phyloP scores from a whole-genome alignment of 2,113 vertebrate species.

The Ochotona curzoniae region DNA sequence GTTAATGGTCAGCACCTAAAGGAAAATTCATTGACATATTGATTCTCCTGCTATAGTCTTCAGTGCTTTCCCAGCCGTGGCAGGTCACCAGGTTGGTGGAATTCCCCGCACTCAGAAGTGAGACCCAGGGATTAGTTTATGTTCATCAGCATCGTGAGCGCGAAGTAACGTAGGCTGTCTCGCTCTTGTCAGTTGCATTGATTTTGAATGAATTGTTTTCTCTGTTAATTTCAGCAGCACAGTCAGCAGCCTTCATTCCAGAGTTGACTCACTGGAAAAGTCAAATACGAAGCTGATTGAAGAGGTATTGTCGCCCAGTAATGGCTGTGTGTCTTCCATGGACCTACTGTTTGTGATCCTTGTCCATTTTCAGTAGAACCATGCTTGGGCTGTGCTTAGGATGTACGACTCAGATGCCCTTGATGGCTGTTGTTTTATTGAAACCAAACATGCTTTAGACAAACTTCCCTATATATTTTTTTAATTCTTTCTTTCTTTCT shows the following conservation, averaged over 20 bases:
- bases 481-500: too few relatives aligned
- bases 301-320: slow-evolving; percentile 89
- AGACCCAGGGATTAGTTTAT: background rate
- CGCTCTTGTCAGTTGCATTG: slow-evolving; percentile 40
- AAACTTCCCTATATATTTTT: background rate
- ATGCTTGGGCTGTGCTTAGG: background rate
- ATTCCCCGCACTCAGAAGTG: background rate
- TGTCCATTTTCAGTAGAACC: slow-evolving; percentile 41
- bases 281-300: slow-evolving; percentile 98
- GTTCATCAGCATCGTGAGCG: background rate
- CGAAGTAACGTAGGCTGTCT: background rate
- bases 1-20: background rate
- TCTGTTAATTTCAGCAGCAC: slow-evolving; percentile 91
- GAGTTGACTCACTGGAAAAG: slow-evolving; percentile 96
- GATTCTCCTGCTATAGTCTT: background rate
- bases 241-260: slow-evolving; percentile 95
- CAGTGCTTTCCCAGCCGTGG: background rate
- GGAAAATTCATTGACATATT: background rate
- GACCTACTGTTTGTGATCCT: background rate
- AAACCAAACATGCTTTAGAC: slow-evolving; percentile 20
- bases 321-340: background rate
- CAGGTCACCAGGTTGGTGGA: background rate
- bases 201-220: slow-evolving; percentile 75
- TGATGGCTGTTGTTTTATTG: background rate
- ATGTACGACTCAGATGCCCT: background rate